A percentile compares a stretch with the other conserved stretches of the same genome.
phyloP scores from a whole-genome alignment of 2,113 vertebrate genomes.

The Coregonus clupeaformis region DNA sequence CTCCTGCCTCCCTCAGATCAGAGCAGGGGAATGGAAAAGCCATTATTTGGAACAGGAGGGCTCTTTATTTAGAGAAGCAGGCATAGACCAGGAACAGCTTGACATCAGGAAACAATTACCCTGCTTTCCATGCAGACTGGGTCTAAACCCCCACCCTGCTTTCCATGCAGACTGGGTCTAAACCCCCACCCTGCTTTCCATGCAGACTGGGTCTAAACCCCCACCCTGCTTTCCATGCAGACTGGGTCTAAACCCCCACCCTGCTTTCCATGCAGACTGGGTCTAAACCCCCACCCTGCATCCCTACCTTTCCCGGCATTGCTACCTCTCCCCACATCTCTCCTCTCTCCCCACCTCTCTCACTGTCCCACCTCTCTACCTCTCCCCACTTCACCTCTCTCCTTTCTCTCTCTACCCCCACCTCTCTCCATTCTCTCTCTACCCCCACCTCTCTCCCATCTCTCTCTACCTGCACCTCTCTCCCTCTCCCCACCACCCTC shows the following conservation, averaged over 20 bases:
- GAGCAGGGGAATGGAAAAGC: slow-evolving; percentile 62
- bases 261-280: no score
- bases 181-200: no score
- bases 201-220: no score
- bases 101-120: slow-evolving; percentile 79
- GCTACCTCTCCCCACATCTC: slow-evolving; percentile 27
- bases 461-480: slow-evolving; percentile 10
- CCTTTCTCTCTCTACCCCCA: no score
- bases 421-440: no score
- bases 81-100: slow-evolving; percentile 60
- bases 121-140: slow-evolving; percentile 28
- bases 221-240: no score
- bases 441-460: background rate
- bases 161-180: no score
- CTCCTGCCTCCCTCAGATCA: background rate
- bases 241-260: no score
- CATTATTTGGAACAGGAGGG: slow-evolving; percentile 69
- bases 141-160: background rate
- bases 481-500: slow-evolving; percentile 10
- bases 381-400: background rate
- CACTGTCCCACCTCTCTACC: background rate
- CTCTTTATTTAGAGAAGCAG: slow-evolving; percentile 67
- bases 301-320: background rate
- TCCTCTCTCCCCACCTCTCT: background rate
- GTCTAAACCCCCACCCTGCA: no score